Evolutionary conservation across 2,113 vertebrate genomes (phyloP).

Genomic region (Tetrao urogallus): DNA sequence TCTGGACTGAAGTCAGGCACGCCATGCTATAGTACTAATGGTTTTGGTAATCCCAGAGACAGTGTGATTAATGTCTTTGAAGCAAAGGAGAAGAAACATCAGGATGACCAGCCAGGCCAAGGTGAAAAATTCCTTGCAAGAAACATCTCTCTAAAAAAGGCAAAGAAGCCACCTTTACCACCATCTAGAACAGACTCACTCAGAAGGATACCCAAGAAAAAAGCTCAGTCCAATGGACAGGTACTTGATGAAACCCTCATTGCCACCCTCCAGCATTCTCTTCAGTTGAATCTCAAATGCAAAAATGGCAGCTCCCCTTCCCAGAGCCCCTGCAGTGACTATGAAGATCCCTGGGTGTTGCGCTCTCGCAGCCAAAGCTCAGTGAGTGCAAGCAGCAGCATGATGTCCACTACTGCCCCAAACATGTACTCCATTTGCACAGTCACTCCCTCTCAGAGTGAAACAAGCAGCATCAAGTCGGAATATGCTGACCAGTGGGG

Average conservation of each 20-base stretch:
- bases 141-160: slow-evolving; percentile 93
- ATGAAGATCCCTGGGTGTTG: slow-evolving; percentile 92
- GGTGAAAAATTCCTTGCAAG: slow-evolving; percentile 86
- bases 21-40: slow-evolving; percentile 69
- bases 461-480: slow-evolving; percentile 93
- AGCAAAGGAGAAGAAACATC: slow-evolving; percentile 77
- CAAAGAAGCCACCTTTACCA: slow-evolving; percentile 92
- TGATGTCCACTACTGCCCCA: slow-evolving; percentile 82
- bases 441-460: slow-evolving; percentile 91
- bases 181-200: slow-evolving; percentile 95
- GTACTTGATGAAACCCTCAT: slow-evolving; percentile 91
- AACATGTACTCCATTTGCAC: slow-evolving; percentile 88
- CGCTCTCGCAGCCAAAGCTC: slow-evolving; percentile 94
- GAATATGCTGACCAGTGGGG: slow-evolving; percentile 94
- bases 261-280: slow-evolving; percentile 91
- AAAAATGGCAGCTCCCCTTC: slow-evolving; percentile 88
- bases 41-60: slow-evolving; percentile 83
- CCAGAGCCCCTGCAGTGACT: slow-evolving; percentile 93
- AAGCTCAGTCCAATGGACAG: slow-evolving; percentile 73
- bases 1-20: slow-evolving; percentile 79
- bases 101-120: slow-evolving; percentile 76
- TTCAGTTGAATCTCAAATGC: slow-evolving; percentile 87
- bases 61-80: slow-evolving; percentile 86
- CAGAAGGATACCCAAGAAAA: slow-evolving; percentile 85
- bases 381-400: slow-evolving; percentile 85